Evolutionary conservation across 2,888 invertebrate genomes (phyloP), one percentile per base, ranked within the genome.

Genomic region (Thymelicus acteon): DNA sequence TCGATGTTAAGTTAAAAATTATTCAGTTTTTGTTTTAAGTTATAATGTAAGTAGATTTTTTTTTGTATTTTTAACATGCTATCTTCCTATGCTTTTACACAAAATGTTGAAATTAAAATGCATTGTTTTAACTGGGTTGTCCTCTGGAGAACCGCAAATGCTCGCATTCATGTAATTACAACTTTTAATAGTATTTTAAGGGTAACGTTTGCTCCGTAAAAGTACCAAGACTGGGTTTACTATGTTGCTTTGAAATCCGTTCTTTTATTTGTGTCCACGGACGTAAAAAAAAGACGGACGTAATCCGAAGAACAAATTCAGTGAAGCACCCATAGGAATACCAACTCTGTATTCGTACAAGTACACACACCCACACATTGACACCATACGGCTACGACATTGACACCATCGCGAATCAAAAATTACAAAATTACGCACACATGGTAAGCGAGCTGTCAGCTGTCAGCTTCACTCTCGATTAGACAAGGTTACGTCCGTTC

Each of bases 141-240:
- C 47, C 68, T 62, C 68, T 47, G 31, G 68, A 57, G 68, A 62
- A 54, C 31, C 62, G 62, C 68, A 62, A 68, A 62, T 68, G 62
- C 68, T 37, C 62, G 62, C 47, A 62, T 61, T 61, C 61, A 67
- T 54, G 68, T 62, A 68, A 62, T 68, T 60, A 68, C 54, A 62
- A 62, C 40, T 62, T 62, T 68, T 68, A 68, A 67, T 61, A 67
- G 52, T 54, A 54, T 52, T 67, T 61, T 67, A 67, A 40, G 67
- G 52, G 60, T 67, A 60, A 67, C 57, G n/a, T 15, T 39, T 47
- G 64, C 54, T 54, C n/a, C 54, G 19, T 31, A 31, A 57, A 57
- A 52, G 37, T 37, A 63, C n/a, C 39, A 63, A 63, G 49, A 49
- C 37, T 12, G 63, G n/a, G 49, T 37, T 48, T 37, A 15, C 61